phyloP scores from a whole-genome alignment of 2,797 vertebrate genomes.

The Macropus fuliginosus region DNA sequence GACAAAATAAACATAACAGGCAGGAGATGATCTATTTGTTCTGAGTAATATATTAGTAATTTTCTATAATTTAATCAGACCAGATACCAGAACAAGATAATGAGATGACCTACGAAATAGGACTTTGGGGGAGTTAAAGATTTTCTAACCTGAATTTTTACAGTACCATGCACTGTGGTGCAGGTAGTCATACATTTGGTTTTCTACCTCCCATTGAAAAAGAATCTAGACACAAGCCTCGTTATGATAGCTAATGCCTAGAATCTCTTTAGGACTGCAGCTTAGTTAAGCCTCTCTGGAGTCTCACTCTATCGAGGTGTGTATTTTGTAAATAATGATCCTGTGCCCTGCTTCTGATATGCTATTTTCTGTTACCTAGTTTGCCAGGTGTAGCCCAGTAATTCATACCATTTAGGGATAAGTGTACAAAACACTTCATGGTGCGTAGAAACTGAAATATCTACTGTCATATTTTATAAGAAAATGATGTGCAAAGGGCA shows the following conservation, averaged over 20 bases:
- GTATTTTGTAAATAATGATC: conserved; percentile 50
- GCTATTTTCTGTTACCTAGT: conserved; percentile 39
- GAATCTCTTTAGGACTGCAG: conserved; percentile 62
- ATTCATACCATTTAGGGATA: conserved; percentile 56
- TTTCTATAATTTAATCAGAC: conserved; percentile 88
- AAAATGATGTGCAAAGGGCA: conserved; percentile 55
- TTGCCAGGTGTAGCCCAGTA: conserved; percentile 37
- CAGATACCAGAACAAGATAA: conserved; percentile 85
- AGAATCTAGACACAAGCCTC: conserved; percentile 57
- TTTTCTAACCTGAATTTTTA: conserved; percentile 80
- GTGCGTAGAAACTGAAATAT: conserved; percentile 39
- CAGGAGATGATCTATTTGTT: conserved; percentile 78
- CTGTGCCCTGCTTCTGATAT: conserved; percentile 9
- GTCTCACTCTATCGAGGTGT: background rate
- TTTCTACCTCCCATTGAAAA: conserved; percentile 52
- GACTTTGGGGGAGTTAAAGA: conserved; percentile 82
- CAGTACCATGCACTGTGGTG: conserved; percentile 73
- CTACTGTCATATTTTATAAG: conserved; percentile 59
- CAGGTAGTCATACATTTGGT: conserved; percentile 53
- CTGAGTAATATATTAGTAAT: conserved; percentile 84
- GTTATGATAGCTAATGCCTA: conserved; percentile 51
- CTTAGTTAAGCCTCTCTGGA: conserved; percentile 37
- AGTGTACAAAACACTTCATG: background rate
- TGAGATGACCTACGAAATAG: conserved; percentile 85
- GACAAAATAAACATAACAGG: conserved; percentile 73